Percentiles rank a stretch among this genome's conserved stretches.
Evolutionary conservation across 2,888 invertebrate species (phyloP).

Genomic region (Drosophila kuntzei): DNA sequence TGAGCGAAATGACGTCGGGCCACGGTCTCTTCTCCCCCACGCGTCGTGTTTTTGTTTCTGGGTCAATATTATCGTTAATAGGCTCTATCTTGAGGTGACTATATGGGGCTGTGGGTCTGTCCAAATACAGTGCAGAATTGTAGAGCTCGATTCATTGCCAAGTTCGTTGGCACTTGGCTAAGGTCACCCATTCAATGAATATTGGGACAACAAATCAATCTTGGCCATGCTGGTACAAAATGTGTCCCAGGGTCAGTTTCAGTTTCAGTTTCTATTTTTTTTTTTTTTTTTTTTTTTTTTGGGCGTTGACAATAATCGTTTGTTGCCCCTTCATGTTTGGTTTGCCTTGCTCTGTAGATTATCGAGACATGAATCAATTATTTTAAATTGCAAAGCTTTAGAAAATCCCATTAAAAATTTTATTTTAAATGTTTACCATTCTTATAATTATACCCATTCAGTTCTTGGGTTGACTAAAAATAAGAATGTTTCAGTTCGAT

Average conservation of each 20-base stretch:
- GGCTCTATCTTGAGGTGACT: constrained; percentile 24
- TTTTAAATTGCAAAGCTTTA: neutral
- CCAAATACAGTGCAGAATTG: constrained; percentile 48
- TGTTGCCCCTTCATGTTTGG: constrained; percentile 36
- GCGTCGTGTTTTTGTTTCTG: constrained; percentile 38
- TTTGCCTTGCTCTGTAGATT: constrained; percentile 29
- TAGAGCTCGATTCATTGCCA: constrained; percentile 65
- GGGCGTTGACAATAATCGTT: constrained; percentile 54
- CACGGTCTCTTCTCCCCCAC: constrained; percentile 38
- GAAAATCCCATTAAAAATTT: neutral
- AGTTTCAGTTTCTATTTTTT: no score
- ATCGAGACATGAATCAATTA: constrained; percentile 10
- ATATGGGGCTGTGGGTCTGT: constrained; percentile 28
- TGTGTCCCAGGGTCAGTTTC: constrained; percentile 56
- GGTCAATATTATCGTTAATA: constrained; percentile 47
- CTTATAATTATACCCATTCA: neutral
- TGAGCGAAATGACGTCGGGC: constrained; percentile 25
- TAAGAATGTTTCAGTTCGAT: neutral
- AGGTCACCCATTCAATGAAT: constrained; percentile 50
- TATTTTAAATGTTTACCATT: neutral
- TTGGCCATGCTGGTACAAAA: constrained; percentile 54
- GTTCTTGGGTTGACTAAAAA: no score
- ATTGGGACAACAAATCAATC: constrained; percentile 55
- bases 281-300: constrained; percentile 25
- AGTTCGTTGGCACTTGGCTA: constrained; percentile 74